phyloP scores from a whole-genome alignment of 2,888 invertebrate genomes.

The Polydrusus pterygomalis region DNA sequence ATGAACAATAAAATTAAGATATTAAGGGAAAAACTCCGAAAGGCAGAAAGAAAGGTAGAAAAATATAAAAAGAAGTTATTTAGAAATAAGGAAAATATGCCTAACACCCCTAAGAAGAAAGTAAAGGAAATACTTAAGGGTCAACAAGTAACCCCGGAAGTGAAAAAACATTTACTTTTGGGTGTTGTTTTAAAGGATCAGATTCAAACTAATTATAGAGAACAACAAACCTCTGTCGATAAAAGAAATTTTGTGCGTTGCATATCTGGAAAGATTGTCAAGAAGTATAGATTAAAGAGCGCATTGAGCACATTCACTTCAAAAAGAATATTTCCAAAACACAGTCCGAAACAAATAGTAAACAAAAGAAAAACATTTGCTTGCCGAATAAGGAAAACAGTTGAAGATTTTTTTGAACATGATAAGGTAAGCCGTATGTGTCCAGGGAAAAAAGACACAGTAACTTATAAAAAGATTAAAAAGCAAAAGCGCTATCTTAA shows the following conservation, averaged over 20 bases:
- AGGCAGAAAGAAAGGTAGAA: conserved; percentile 14
- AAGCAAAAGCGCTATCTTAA: conserved; percentile 29
- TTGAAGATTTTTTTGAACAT: conserved; percentile 33
- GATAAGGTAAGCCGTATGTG: conserved; percentile 25
- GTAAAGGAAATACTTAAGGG: conserved; percentile 31
- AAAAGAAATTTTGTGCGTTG: conserved; percentile 29
- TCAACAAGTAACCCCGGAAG: conserved; percentile 33
- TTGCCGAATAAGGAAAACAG: not conserved
- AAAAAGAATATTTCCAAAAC: not conserved
- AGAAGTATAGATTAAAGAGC: conserved; percentile 30
- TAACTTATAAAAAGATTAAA: conserved; percentile 11
- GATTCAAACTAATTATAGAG: conserved; percentile 24
- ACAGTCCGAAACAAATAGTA: not conserved
- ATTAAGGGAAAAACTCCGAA: conserved; percentile 17
- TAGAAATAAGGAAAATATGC: conserved; percentile 19
- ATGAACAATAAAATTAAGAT: conserved; percentile 7
- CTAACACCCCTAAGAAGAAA: conserved; percentile 32
- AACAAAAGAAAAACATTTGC: not conserved
- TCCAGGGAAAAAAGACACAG: conserved; percentile 34
- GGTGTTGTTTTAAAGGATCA: conserved; percentile 24
- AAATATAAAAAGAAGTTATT: conserved; percentile 32
- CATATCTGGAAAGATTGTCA: conserved; percentile 23
- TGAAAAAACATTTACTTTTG: conserved; percentile 34
- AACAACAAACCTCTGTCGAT: conserved; percentile 21
- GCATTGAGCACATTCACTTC: not conserved